Evolutionary conservation across 2,888 invertebrate genomes (phyloP).

Genomic region (Alentia gelatinosa): DNA sequence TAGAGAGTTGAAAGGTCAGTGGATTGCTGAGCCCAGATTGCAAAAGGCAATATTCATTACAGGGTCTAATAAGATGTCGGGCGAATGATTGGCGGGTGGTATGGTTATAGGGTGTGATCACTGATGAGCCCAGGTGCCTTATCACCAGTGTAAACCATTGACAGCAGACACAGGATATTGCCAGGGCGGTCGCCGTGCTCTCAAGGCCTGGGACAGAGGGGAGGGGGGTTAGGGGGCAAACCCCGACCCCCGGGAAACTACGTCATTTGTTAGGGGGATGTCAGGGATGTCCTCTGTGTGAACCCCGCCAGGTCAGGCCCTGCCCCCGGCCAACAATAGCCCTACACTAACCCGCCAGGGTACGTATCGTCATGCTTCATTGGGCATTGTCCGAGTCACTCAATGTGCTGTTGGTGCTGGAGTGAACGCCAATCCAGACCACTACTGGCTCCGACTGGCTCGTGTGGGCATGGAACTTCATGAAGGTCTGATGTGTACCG

Average conservation of each 20-base stretch:
- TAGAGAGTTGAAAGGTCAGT: not conserved
- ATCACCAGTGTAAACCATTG: not conserved
- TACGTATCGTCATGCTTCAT: not conserved
- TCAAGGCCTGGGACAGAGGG: not conserved
- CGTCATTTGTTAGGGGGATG: slow-evolving; percentile 11
- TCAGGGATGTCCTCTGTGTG: not conserved
- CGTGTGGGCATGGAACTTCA: too few relatives aligned
- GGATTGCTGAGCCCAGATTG: not conserved
- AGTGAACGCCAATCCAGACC: not conserved
- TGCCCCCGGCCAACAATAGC: not conserved
- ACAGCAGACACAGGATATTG: not conserved
- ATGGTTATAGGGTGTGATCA: not conserved
- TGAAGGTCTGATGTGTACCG: too few relatives aligned
- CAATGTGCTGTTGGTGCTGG: not conserved
- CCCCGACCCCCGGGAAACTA: not conserved
- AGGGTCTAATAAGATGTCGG: not conserved
- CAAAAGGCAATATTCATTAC: slow-evolving; percentile 8
- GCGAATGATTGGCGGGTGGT: not conserved
- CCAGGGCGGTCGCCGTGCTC: not conserved
- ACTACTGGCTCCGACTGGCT: too few relatives aligned
- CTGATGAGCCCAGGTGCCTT: too few relatives aligned
- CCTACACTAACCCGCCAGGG: not conserved
- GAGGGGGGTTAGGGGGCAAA: not conserved
- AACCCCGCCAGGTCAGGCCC: not conserved
- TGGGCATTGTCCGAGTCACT: not conserved